Evolutionary conservation across 2,113 vertebrate genomes (phyloP), one percentile per base, ranked within the genome.

Genomic region (Mungos mungo): DNA sequence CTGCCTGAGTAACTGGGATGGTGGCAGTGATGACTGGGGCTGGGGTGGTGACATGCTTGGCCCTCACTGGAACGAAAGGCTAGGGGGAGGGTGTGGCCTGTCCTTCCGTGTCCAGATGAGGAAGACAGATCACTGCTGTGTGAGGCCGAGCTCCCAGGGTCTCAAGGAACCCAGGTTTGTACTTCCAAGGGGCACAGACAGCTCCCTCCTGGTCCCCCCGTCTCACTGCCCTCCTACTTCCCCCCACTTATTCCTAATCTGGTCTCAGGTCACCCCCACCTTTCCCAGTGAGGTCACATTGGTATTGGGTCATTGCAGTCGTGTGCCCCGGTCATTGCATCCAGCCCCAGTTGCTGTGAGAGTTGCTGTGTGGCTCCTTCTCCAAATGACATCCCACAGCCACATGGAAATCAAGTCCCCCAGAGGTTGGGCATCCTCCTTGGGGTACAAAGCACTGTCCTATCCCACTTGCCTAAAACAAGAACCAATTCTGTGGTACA

Each of bases 251-350:
- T 50, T 12, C 23, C 57, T 65, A 18, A 35, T 50, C 69, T 80
- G 14, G 0, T n/a, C 65, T 19, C 63, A 83, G 66, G 3, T 41
- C 13, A 0, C 13, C 13, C 16, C 9, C 47, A 0, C 23, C 10
- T n/a, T 65, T 82, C 45, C 76, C 90, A 33, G 74, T 12, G 41
- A 85, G 71, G 38, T 74, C 63, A 35, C 54, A 7, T 5, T 35
- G n/a, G 7, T 71, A 9, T 10, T 19, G 41, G n/a, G 65, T 38
- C 91, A 74, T 47, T 23, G 65, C 45, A 14, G 16, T 52, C 47
- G 47, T 68, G 47, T 77, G 14, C 11, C n/a, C 41, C 72, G 68
- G 16, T 84, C 50, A 25, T 50, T 1, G 12, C 1, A 1, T 41
- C 41, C 88, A 81, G 13, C 69, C n/a, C 1, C 12, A 68, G 68